These are phyloP conservation scores for Rugalucina vietnamica DNA, from an alignment of 2,888 invertebrate species.

Conservation along the genomic window DNA sequence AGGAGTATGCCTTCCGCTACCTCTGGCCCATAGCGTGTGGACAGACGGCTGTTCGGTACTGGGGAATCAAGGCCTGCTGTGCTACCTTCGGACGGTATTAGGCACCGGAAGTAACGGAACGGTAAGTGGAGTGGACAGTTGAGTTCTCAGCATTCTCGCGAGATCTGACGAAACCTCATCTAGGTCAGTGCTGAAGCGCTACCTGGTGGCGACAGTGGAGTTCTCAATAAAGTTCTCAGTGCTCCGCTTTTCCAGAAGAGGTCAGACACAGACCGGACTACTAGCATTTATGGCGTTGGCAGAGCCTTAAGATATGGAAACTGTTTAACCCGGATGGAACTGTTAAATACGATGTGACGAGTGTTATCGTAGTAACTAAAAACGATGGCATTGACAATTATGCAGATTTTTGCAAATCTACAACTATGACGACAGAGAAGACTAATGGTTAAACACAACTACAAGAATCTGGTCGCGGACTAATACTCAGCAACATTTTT, in stretches of 20 bases:
- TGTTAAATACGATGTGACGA: too few relatives aligned
- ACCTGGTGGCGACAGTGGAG: too few relatives aligned
- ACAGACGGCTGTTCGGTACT: constrained; percentile 22
- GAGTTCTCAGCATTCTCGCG: not conserved
- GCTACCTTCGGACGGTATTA: constrained; percentile 55
- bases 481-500: too few relatives aligned
- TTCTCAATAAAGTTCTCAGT: not conserved
- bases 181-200: too few relatives aligned
- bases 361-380: too few relatives aligned
- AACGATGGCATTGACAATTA: too few relatives aligned
- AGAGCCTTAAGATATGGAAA: too few relatives aligned
- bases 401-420: too few relatives aligned
- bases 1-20: constrained; percentile 61
- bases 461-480: too few relatives aligned
- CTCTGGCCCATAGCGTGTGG: constrained; percentile 60
- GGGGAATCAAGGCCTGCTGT: constrained; percentile 56
- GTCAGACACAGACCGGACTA: not conserved
- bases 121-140: not conserved
- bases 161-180: not conserved
- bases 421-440: too few relatives aligned
- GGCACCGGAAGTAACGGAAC: not conserved
- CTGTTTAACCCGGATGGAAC: too few relatives aligned
- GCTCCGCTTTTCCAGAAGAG: not conserved
- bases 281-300: not conserved
- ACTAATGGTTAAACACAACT: too few relatives aligned